Evolutionary conservation across 2,113 vertebrate genomes (phyloP), one percentile per base, ranked within the genome.

Genomic region (Tautogolabrus adspersus): DNA sequence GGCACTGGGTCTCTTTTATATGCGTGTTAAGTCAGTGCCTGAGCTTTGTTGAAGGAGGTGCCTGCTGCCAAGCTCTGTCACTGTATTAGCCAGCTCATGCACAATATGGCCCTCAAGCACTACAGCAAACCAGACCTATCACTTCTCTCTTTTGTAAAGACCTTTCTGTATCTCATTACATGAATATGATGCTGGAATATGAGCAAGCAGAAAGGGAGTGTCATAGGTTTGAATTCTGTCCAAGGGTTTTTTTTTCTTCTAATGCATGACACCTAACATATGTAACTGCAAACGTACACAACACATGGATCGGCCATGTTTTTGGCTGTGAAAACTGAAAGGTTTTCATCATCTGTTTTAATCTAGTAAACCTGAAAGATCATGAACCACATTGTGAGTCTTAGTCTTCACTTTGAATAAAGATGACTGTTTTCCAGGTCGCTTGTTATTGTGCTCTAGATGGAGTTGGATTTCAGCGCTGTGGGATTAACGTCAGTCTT

Each of bases 401-500:
- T 51, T 51, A 7, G 12, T n/a, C 18, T n/a, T 52, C 15, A 18
- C 47, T 6, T 49, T 49, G 47, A 49, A 49, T 34, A 15, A 59
- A 26, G n/a, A 55, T 66, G 9, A 30, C 5, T 22, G 26, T 59
- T 60, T 59, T 67, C 55, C 57, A 34, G 34, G 26, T 56, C 6
- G 0, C 55, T 54, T 64, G 11, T 21, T 77, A 64, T 54, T 70
- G 18, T 19, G n/a, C 15, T 30, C 65, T 10, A 11, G 15, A 15
- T 22, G 52, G 30, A 60, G 68, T 64, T 71, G 9, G 21, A 42
- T 66, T 57, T 65, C 21, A 4, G 1, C 21, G 5, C 54, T n/a
- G 22, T 65, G 37, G 69, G 72, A 72, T 89, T 84, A 83, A 72
- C n/a, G 21, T 11, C 1, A 21, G 61, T 18, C 64, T 72, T 66